These are phyloP conservation scores for Beris chalybata DNA, from an alignment of 2,888 invertebrate genomes.

Conservation along the genomic window DNA sequence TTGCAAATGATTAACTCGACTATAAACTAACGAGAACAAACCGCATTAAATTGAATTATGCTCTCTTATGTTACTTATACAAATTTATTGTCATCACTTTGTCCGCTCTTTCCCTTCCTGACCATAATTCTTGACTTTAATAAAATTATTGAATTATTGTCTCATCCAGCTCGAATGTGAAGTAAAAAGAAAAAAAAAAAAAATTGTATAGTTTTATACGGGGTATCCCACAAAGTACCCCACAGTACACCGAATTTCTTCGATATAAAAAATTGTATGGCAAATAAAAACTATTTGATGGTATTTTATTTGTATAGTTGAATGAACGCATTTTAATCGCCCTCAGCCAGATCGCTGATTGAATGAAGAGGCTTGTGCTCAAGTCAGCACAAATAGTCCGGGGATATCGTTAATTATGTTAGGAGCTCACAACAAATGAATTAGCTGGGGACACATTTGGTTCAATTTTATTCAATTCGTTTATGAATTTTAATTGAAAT, in stretches of 20 bases:
- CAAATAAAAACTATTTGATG: neutral
- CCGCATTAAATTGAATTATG: slow-evolving; percentile 28
- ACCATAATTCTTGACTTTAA: slow-evolving; percentile 14
- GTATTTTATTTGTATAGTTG: slow-evolving; percentile 13
- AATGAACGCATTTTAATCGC: slow-evolving; percentile 31
- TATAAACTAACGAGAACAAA: slow-evolving; percentile 17
- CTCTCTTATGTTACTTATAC: slow-evolving; percentile 30
- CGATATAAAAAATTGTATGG: neutral
- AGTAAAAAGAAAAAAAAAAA: too few relatives aligned
- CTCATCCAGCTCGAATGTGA: neutral
- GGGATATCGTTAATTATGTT: slow-evolving; percentile 30
- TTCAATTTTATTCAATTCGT: slow-evolving; percentile 36
- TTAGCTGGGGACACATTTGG: slow-evolving; percentile 35
- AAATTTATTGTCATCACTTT: slow-evolving; percentile 30
- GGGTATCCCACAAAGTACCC: neutral
- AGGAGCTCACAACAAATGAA: slow-evolving; percentile 34
- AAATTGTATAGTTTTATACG: too few relatives aligned
- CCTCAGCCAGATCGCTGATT: slow-evolving; percentile 15
- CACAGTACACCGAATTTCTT: neutral
- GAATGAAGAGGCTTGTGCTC: slow-evolving; percentile 17
- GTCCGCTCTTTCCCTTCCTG: slow-evolving; percentile 16
- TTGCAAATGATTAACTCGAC: slow-evolving; percentile 18
- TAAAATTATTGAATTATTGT: slow-evolving; percentile 34
- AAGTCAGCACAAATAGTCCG: too few relatives aligned
- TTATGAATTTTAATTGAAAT: slow-evolving; percentile 41